phyloP scores from a whole-genome alignment of 2,888 invertebrate species.

The Dynastes tityus region DNA sequence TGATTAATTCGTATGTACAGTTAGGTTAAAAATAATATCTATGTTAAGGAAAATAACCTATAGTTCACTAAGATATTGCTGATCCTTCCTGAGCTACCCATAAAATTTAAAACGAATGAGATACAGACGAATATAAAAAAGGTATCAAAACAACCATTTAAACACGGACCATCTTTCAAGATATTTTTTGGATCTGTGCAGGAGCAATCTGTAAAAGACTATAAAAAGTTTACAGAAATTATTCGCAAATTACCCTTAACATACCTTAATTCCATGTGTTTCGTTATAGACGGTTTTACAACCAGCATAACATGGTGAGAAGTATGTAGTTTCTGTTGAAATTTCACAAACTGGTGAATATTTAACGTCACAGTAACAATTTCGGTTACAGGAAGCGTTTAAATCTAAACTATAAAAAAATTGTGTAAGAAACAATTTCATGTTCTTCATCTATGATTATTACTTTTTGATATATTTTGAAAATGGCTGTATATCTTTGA shows the following conservation, averaged over 20 bases:
- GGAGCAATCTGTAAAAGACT: constrained; percentile 54
- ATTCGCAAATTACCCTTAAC: constrained; percentile 21
- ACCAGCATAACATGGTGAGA: constrained; percentile 84
- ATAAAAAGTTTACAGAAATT: constrained; percentile 42
- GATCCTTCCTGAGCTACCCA: constrained; percentile 78
- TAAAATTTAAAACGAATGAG: constrained; percentile 73
- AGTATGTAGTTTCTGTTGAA: constrained; percentile 75
- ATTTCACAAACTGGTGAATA: constrained; percentile 79
- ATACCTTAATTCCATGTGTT: constrained; percentile 54
- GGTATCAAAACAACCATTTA: constrained; percentile 64
- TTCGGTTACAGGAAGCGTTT: constrained; percentile 73
- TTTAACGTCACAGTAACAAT: constrained; percentile 76
- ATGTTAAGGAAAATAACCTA: constrained; percentile 64
- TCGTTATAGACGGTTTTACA: constrained; percentile 68
- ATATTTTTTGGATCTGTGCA: constrained; percentile 44
- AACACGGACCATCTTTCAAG: constrained; percentile 67
- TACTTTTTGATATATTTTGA: constrained; percentile 52
- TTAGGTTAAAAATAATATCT: not conserved
- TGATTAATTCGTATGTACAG: not conserved
- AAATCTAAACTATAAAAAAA: constrained; percentile 71
- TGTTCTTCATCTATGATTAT: constrained; percentile 40
- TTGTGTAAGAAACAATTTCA: constrained; percentile 10
- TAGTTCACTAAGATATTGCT: constrained; percentile 79
- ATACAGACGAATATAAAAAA: constrained; percentile 71
- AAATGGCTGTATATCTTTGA: constrained; percentile 62